phyloP scores from a whole-genome alignment of 2,113 vertebrate genomes.

The Gobio gobio region DNA sequence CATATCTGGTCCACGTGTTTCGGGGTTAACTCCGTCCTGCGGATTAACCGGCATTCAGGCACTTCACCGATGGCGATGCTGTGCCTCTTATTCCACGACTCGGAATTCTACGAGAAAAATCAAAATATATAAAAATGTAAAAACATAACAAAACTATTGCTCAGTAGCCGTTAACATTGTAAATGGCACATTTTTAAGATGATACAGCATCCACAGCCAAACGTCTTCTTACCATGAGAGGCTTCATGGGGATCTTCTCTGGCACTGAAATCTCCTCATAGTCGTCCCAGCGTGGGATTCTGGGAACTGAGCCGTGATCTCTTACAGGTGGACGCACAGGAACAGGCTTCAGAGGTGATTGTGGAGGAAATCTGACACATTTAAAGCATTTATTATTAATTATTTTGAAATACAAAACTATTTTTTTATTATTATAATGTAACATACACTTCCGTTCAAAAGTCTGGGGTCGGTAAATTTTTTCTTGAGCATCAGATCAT shows the following conservation, averaged over 20 bases:
- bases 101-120: conserved; percentile 75
- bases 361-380: conserved; percentile 80
- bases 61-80: conserved; percentile 88
- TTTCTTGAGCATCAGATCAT: too few species aligned
- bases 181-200: not conserved
- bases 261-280: conserved; percentile 61
- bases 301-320: conserved; percentile 71
- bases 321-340: conserved; percentile 68
- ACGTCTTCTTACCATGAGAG: conserved; percentile 69
- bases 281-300: conserved; percentile 79
- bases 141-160: not conserved
- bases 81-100: conserved; percentile 85
- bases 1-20: conserved; percentile 84
- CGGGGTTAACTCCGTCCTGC: conserved; percentile 77
- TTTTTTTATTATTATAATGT: not conserved
- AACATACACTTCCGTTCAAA: not conserved
- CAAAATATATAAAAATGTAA: not conserved
- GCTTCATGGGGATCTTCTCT: conserved; percentile 73
- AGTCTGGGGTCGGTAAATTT: too few species aligned
- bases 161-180: not conserved
- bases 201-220: not conserved
- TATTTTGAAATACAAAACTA: not conserved
- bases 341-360: conserved; percentile 82
- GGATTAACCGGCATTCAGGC: conserved; percentile 75
- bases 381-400: not conserved